Base-by-base conservation (phyloP, 2,888 invertebrate genomes). In the Drosophila nr. medialis region DNA sequence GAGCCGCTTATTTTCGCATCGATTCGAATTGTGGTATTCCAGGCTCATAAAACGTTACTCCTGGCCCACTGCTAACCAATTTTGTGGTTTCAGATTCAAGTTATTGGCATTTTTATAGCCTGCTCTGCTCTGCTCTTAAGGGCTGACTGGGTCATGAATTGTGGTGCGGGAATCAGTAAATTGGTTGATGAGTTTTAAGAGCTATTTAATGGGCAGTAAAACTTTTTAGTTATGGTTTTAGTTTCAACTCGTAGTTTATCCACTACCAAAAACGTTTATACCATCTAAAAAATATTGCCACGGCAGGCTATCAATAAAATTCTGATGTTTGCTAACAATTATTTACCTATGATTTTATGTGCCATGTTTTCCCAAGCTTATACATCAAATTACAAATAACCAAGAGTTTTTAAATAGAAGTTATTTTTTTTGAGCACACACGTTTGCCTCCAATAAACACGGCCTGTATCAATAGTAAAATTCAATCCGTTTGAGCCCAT, bases 21-120 rank as follows among this genome's bases (percentile, higher is more conserved):
- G 54, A 50, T 50, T 50, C 15, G n/a, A 51, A 45, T 15, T 50
- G 18, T 58, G 49, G 40, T 7, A 29, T 30, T n/a, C 36, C 40
- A 48, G 54, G 5, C 49, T 42, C 72, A 60, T 71, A 75, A 74
- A 77, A 55, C 40, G 30, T 49, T 49, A 40, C 55, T 51, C 53
- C 53, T 38, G 65, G 61, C 48, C 48, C 42, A 71, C 66, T 66
- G 49, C 72, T 65, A 54, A 62, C 63, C 64, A 74, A 72, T 71
- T 77, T 71, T 84, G 56, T 65, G 72, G 78, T 49, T 78, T 72
- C 27, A 29, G 38, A 48, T 59, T 58, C 64, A 56, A 78, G 60
- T 53, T 71, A 80, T 79, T 75, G 77, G 70, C 60, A 72, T 75
- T 82, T 86, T 79, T 78, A 82, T 76, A 60, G 68, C 61, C 66